phyloP scores from a whole-genome alignment of 2,888 invertebrate genomes.

The Dryobota labecula region DNA sequence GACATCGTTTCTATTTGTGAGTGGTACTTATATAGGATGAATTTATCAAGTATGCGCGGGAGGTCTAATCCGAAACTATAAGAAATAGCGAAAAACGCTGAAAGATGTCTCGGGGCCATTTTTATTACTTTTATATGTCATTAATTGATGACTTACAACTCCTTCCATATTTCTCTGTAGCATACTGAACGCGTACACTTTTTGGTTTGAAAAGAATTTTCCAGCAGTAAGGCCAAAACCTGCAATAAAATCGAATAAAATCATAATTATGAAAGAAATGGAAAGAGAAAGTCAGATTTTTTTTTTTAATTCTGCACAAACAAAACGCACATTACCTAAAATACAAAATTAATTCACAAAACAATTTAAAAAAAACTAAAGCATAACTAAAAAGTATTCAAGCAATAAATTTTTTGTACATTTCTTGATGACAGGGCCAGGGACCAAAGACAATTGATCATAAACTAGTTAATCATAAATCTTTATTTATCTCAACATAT shows the following conservation, averaged over 20 bases:
- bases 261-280: too few species aligned
- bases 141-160: conserved; percentile 50
- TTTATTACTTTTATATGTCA: not conserved
- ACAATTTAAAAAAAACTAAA: too few species aligned
- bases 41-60: not conserved
- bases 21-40: not conserved
- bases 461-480: too few species aligned
- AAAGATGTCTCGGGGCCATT: not conserved
- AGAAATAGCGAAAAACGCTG: not conserved
- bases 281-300: too few species aligned
- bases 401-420: too few species aligned
- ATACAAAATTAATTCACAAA: too few species aligned
- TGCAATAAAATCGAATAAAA: conserved; percentile 30
- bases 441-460: too few species aligned
- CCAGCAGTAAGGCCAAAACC: conserved; percentile 55
- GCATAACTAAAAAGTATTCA: too few species aligned
- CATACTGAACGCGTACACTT: conserved; percentile 52
- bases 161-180: conserved; percentile 42
- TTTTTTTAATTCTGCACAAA: too few species aligned
- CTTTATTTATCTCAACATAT: not conserved
- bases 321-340: too few species aligned
- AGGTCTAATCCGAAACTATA: not conserved
- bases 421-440: too few species aligned
- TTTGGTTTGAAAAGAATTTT: conserved; percentile 53
- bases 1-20: not conserved